A percentile compares a stretch with the other conserved stretches of the same genome.
Conservation (phyloP, 2,113 vertebrate species). For the Boulengeromyrus knoepffleri region DNA sequence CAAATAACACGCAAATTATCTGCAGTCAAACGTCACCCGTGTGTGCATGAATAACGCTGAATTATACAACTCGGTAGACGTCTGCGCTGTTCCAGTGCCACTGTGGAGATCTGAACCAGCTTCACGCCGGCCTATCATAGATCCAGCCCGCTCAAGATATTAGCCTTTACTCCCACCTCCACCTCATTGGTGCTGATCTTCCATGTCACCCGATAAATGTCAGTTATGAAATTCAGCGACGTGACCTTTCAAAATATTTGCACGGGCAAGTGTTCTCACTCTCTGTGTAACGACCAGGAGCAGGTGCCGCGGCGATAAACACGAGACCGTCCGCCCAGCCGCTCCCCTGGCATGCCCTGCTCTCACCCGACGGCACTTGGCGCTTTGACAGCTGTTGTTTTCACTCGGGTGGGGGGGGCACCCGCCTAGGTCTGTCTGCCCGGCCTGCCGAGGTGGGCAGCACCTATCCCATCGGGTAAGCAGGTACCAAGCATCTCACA, state of each 20-base stretch:
- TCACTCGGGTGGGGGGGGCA: background rate
- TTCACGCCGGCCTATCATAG: background rate
- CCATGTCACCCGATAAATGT: background rate
- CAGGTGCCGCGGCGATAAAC: background rate
- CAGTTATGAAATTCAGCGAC: background rate
- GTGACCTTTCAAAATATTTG: background rate
- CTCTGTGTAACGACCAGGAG: background rate
- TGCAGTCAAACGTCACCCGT: background rate
- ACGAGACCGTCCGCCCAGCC: background rate
- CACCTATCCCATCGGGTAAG: background rate
- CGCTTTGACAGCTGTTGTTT: background rate
- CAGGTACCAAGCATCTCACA: background rate
- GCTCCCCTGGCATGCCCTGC: too few relatives aligned
- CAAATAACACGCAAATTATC: background rate
- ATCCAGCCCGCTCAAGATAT: background rate
- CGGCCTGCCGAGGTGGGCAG: background rate
- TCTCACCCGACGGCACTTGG: background rate
- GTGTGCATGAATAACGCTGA: background rate
- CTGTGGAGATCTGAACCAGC: background rate
- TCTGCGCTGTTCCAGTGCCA: background rate
- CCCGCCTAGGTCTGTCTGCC: conserved; percentile 22
- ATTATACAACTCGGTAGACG: background rate
- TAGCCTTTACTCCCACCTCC: background rate
- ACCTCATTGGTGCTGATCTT: background rate
- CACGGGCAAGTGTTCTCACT: background rate